Evolutionary conservation across 2,797 vertebrate species (phyloP), one percentile per base, ranked within the genome.

Genomic region (Parauchenoglanis punctatus): DNA sequence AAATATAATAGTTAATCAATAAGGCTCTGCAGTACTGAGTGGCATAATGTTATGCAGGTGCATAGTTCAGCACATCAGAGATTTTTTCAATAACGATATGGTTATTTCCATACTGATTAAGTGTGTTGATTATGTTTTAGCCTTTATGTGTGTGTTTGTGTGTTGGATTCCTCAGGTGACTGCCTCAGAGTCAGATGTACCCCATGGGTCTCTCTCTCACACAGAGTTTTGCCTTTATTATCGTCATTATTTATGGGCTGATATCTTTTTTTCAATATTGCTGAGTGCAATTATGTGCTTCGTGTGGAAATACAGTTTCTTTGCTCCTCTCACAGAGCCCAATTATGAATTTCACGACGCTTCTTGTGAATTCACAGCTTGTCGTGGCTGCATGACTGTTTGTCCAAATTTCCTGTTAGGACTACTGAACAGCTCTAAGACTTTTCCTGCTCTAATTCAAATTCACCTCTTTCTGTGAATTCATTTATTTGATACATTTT

Each of bases 181-280:
- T 70, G 35, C 18, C 65, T 65, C 84, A 56, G 49, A 87, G 25
- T 61, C 85, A 65, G 82, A 88, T 72, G 35, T 73, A 87, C 44
- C 86, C 63, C 84, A 87, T 82, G 87, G 82, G 80, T 87, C 59
- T 75, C 46, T 83, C 40, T 82, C 46, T 54, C 59, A 67, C 76
- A 82, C 80, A 67, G 80, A 54, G 49, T 86, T 88, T 40, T 40
- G 88, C 81, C 84, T 88, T 91, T 85, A 73, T 83, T 81, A 89
- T 85, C 58, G 18, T 87, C 86, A 89, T 89, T 89, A 87, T 87
- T 89, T 88, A 88, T 86, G 72, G 80, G 82, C 82, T 91, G 85
- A 76, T 75, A 89, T 90, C 58, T 86, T 89, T 84, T 84, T 56
- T 87, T 56, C 67, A 87, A 90, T 83, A 87, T 86, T 76, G 54